Evolutionary conservation across 2,888 invertebrate species (phyloP).

Genomic region (Cosmorhoe ocellata): DNA sequence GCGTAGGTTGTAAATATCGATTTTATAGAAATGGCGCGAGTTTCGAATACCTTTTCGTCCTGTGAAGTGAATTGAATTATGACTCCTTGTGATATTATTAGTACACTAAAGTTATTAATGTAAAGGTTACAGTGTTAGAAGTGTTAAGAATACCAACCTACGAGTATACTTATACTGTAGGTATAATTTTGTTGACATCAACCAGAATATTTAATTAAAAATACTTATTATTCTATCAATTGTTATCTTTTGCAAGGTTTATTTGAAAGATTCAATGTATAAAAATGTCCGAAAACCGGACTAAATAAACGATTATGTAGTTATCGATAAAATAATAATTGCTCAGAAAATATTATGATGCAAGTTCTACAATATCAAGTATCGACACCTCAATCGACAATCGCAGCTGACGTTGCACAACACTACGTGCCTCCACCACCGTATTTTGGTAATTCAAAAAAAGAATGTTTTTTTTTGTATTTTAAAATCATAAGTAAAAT

Average conservation of each 20-base stretch:
- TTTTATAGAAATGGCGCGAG: slow-evolving; percentile 66
- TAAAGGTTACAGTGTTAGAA: too few species aligned
- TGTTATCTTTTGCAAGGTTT: too few species aligned
- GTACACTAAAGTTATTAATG: neutral
- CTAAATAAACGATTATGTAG: too few species aligned
- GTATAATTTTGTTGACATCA: too few species aligned
- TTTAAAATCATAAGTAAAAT: too few species aligned
- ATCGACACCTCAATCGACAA: slow-evolving; percentile 74
- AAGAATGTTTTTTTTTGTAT: neutral
- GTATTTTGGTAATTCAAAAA: slow-evolving; percentile 66
- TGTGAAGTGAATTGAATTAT: slow-evolving; percentile 21
- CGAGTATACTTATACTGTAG: too few species aligned
- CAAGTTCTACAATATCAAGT: slow-evolving; percentile 86
- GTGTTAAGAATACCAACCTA: too few species aligned
- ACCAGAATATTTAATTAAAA: too few species aligned
- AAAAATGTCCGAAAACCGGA: too few species aligned
- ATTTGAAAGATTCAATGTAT: too few species aligned
- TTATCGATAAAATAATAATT: too few species aligned
- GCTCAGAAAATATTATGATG: slow-evolving; percentile 64
- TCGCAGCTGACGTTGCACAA: slow-evolving; percentile 70
- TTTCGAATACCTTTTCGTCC: slow-evolving; percentile 24
- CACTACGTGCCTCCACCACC: slow-evolving; percentile 77
- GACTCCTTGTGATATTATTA: slow-evolving; percentile 25
- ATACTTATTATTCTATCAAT: too few species aligned
- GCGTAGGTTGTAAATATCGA: slow-evolving; percentile 67